These are phyloP conservation scores for Nyctibius bracteatus DNA, from an alignment of 2,113 vertebrate species.

Conservation along the genomic window DNA sequence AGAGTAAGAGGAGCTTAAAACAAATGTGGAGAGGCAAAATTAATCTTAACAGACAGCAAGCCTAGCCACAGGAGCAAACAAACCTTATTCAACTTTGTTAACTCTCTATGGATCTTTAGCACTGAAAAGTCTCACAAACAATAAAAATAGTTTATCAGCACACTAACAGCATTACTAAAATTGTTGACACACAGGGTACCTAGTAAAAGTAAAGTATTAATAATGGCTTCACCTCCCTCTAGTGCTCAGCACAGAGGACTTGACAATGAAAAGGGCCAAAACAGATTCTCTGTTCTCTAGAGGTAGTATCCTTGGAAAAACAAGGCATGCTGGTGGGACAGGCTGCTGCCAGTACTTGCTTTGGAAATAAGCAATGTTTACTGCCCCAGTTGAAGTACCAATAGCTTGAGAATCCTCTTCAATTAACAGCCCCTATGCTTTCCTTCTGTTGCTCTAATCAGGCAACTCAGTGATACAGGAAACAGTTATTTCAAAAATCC, in stretches of 20 bases:
- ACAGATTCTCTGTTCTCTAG: neutral
- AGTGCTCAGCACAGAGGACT: neutral
- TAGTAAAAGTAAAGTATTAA: neutral
- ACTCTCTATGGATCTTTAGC: neutral
- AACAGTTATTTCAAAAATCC: neutral
- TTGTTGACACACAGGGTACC: neutral
- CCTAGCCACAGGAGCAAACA: neutral
- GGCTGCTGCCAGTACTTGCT: neutral
- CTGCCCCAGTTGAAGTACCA: neutral
- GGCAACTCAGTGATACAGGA: neutral
- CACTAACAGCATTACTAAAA: neutral
- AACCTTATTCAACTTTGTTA: fast-evolving
- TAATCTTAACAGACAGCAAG: neutral
- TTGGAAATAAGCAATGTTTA: neutral
- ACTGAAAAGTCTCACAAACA: neutral
- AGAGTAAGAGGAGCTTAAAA: neutral
- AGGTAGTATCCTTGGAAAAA: neutral
- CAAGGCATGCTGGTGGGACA: neutral
- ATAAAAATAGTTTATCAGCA: neutral
- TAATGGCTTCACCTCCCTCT: neutral
- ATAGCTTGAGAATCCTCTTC: neutral
- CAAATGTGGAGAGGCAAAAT: neutral
- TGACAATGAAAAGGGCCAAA: neutral
- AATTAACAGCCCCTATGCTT: neutral
- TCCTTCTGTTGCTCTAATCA: neutral